Evolutionary conservation across 1,140 invertebrate genomes (phyloP), one percentile per base, ranked within the genome.

Genomic region (Euschistus heros): DNA sequence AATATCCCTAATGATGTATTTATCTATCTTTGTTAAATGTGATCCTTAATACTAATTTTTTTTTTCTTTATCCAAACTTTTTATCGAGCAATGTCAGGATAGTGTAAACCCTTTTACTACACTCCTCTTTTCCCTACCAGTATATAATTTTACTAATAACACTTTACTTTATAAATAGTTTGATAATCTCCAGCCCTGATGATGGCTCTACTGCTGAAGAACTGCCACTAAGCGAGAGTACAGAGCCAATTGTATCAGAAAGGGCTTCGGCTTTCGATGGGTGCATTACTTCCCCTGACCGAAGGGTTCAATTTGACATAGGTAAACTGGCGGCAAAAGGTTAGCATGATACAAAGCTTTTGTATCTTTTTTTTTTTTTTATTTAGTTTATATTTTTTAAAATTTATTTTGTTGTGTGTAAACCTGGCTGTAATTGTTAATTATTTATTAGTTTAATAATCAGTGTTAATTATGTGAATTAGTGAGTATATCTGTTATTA

Each of bases 291-390:
- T 72, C 71, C 8, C 72, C 73, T 5, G 75, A 75, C 30, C 71
- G 71, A 63, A 73, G 74, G 62, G 75, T 76, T 26, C 75, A 76
- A 55, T 76, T 76, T 69, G 57, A 69, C 42, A 71, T 72, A 59
- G 71, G 70, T 67, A 65, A 65, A 46, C 33, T 37, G 33, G 30
- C 10, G 17, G 0, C 42, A 18, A 42, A 33, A 66, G 59, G 59
- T 66, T 60, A 62, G n/a, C 37, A 55, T 54, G 20, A 17, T 62
- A 26, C 22, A n/a, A 20, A 30, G 13, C 59, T 59, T 22, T 44
- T 65, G 14, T 47, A 24, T 44, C 26, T 27, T 59, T 59, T 24
- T 59, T 59, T 54, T 33, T 30, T 52, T 52, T 52, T 30, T 5
- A 44, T 63, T 63, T 20, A 13, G 22, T 20, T 47, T 47, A 47